Base-by-base conservation (phyloP, 2,888 invertebrate species). In the Cecidostiba fungosa region DNA sequence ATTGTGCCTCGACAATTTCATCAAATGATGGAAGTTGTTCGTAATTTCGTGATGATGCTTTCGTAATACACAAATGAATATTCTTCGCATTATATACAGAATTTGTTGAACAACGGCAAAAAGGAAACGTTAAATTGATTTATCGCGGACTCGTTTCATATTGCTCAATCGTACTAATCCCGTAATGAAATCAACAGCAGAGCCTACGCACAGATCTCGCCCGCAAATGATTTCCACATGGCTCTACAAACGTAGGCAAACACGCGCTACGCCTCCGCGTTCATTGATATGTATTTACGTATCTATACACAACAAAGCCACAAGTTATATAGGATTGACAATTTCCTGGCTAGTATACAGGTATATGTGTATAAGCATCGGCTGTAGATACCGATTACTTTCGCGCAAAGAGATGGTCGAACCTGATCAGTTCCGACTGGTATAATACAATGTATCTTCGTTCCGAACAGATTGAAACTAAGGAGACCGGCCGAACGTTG, bases 381-480 rank as follows among this genome's bases (percentile, higher is more conserved):
- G 79, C 87, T 87, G 87, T 87, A 88, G 87, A 88, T 87, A 88
- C 86, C 88, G 87, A 88, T 87, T 88, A 87, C 87, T 87, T 87
- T 86, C 16, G 84, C 54, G 86, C 84, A 79, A 70, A 87, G 87
- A 87, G 87, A 88, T 87, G 87, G 86, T 73, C 85, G 85, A 87
- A 85, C 82, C 82, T 82, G 86, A 88, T 86, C 86, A 83, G 79
- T 87, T 86, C 76, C 83, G 81, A 77, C 83, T 79, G 80, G 78
- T 84, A 10, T 80, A 76, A 84, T 88, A 10, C 82, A 76, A 84
- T 88, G 85, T 86, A 88, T 88, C 88, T 88, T 88, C 86, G 87
- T 88, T 88, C 84, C 59, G 83, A 85, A 79, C 87, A 85, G 87
- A 87, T 89, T 87, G 87, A 88, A 88, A 87, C 86, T 85, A 88